Conservation (phyloP, 2,797 vertebrate species). For the Dermochelys coriacea region DNA sequence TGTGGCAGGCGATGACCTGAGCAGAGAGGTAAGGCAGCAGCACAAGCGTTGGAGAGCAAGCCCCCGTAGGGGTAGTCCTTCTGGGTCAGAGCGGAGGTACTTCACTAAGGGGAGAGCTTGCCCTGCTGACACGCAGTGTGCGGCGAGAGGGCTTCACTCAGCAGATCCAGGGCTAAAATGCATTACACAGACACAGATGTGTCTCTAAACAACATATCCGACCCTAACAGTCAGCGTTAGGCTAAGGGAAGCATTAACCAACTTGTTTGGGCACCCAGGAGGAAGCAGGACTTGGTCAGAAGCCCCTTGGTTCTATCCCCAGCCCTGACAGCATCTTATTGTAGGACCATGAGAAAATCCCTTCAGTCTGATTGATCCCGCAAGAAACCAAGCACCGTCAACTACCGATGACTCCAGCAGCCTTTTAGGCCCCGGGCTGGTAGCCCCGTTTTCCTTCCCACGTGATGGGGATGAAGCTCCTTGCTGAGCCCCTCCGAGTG, state of each 20-base stretch:
- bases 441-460: constrained; percentile 4
- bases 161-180: background rate
- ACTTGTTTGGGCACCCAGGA: background rate
- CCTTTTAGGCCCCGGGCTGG: background rate
- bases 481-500: background rate
- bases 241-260: constrained; percentile 17
- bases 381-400: background rate
- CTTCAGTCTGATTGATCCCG: background rate
- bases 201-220: background rate
- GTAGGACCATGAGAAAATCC: background rate
- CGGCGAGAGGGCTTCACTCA: background rate
- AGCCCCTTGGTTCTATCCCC: background rate
- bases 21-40: background rate
- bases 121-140: background rate
- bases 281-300: background rate
- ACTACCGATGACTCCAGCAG: background rate
- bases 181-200: background rate
- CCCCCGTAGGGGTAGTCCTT: background rate
- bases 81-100: background rate
- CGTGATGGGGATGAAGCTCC: background rate
- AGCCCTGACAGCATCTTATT: background rate
- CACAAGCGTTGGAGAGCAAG: constrained; percentile 19
- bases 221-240: background rate
- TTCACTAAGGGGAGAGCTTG: background rate
- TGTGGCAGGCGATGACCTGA: background rate